phyloP scores from a whole-genome alignment of 2,797 vertebrate species.

The Falco naumanni region DNA sequence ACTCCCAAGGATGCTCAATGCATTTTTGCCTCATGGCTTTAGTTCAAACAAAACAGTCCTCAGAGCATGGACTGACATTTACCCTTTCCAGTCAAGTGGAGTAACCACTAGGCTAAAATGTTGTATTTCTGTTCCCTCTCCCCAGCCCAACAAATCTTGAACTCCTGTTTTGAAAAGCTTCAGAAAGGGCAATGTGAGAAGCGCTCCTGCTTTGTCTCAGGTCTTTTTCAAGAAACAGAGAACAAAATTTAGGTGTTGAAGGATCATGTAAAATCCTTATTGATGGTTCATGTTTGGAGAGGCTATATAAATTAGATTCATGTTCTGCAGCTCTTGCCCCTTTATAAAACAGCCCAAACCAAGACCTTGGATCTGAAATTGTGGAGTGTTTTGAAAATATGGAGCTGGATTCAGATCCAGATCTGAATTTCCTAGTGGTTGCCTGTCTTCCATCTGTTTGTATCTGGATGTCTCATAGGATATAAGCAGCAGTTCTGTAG shows the following conservation, averaged over 20 bases:
- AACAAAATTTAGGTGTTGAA: background rate
- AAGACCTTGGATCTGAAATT: background rate
- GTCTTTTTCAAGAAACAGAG: background rate
- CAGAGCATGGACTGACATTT: background rate
- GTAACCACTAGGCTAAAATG: background rate
- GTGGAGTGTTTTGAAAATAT: background rate
- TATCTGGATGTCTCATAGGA: slow-evolving; percentile 54
- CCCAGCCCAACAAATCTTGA: background rate
- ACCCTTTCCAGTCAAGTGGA: background rate
- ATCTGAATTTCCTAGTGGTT: slow-evolving; percentile 35
- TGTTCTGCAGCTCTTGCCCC: background rate
- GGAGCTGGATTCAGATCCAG: slow-evolving; percentile 35
- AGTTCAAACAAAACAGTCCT: background rate
- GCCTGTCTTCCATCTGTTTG: slow-evolving; percentile 46
- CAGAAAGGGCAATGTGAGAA: background rate
- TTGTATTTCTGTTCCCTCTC: background rate
- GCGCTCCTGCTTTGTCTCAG: background rate
- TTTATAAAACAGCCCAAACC: background rate
- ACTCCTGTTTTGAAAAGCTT: background rate
- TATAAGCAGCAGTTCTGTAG: slow-evolving; percentile 55
- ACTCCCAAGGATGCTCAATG: background rate
- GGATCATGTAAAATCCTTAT: background rate
- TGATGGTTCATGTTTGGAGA: background rate
- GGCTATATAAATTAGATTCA: background rate
- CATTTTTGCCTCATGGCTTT: background rate